These are phyloP conservation scores for Melipona quadrifasciata DNA, from an alignment of 1,140 invertebrate species.

Conservation along the genomic window DNA sequence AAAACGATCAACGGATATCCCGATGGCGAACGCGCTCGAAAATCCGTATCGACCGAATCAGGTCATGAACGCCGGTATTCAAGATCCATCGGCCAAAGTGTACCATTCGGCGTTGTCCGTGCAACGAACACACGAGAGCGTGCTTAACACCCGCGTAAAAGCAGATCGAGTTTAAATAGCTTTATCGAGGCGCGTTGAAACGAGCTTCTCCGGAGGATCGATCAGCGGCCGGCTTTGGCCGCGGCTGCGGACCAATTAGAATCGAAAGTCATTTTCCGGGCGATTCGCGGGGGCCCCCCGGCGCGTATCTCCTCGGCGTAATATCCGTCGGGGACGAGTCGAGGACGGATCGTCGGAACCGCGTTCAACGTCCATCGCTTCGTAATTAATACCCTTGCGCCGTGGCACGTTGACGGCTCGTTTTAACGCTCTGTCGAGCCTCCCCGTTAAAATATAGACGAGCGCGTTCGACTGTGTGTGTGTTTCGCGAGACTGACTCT, in stretches of 20 bases:
- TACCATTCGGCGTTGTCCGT: background rate
- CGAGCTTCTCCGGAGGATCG: background rate
- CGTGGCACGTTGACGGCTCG: slow-evolving; percentile 56
- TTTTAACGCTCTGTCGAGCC: slow-evolving; percentile 62
- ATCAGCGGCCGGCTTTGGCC: background rate
- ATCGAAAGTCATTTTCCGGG: slow-evolving; percentile 25
- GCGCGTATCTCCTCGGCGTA: slow-evolving; percentile 10
- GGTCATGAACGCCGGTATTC: background rate
- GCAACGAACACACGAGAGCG: background rate
- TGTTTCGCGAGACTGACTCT: slow-evolving; percentile 20
- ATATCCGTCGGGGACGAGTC: slow-evolving; percentile 30
- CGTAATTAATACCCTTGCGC: slow-evolving; percentile 61
- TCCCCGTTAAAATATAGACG: slow-evolving; percentile 65
- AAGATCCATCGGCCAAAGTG: background rate
- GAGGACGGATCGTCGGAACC: slow-evolving; percentile 28
- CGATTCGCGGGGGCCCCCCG: background rate
- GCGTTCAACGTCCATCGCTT: slow-evolving; percentile 58
- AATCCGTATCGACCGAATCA: background rate
- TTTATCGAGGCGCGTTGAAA: background rate
- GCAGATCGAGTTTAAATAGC: background rate
- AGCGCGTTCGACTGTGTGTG: slow-evolving; percentile 36
- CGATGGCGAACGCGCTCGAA: background rate
- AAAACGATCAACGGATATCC: background rate
- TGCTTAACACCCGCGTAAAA: background rate
- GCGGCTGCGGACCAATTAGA: slow-evolving; percentile 43